Evolutionary conservation across 2,888 invertebrate species (phyloP), one percentile per base, ranked within the genome.

Genomic region (Archaeoteleia sp.): DNA sequence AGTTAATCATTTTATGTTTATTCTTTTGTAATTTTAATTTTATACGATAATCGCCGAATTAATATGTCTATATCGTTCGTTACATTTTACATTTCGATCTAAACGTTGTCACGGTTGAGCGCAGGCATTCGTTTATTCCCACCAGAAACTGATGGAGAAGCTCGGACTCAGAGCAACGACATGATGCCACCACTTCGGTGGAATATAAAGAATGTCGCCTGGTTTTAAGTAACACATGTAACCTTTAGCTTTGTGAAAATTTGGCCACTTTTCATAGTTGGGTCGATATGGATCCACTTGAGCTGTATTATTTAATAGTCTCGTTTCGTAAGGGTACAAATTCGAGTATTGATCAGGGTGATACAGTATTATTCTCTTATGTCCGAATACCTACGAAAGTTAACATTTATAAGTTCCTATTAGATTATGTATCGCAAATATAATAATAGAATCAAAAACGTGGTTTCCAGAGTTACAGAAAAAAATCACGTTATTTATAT

Each of bases 101-200:
- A n/a, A n/a, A n/a, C n/a, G n/a, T n/a, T n/a, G n/a, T n/a, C n/a
- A n/a, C n/a, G n/a, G n/a, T n/a, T n/a, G n/a, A n/a, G n/a, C n/a
- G n/a, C n/a, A n/a, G n/a, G n/a, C n/a, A 20, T 51, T 39, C 13
- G 30, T 4, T 89, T 85, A 94, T 79, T 91, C 87, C 95, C 96
- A 98, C 98, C 98, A 99, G 87, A 97, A 98, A 85, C 97, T 98
- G 0, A 98, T 93, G 9, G 98, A 98, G 85, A 98, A 97, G 84
- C 97, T 97, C 30, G 93, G 89, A 27, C 92, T 91, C 34, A 97
- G 87, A 0, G 97, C 93, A 70, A 92, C 91, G 2, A 99, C 95
- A 87, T 94, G 96, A 87, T 99, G 99, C 98, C 98, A 99, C 93
- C 96, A 97, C 82, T 92, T 93, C 1, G 94, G 92, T 8, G 99